phyloP scores from a whole-genome alignment of 2,113 vertebrate species.

The Synodontis membranacea region DNA sequence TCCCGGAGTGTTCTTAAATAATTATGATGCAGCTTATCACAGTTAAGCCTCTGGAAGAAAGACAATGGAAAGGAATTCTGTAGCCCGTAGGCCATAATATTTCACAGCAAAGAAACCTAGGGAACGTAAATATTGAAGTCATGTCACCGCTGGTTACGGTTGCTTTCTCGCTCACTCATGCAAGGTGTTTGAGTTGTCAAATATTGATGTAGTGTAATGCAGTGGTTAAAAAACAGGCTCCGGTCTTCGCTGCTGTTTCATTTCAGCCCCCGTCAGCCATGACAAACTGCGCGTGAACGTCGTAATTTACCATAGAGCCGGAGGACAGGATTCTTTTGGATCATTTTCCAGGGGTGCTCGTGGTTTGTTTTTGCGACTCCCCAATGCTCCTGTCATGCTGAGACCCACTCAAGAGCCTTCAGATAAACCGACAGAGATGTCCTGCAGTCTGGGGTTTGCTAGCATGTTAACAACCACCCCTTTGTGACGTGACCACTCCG shows the following conservation, averaged over 20 bases:
- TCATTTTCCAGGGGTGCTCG: constrained; percentile 27
- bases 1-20: constrained; percentile 54
- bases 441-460: constrained; percentile 61
- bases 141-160: background rate
- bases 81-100: constrained; percentile 42
- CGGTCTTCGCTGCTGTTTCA: background rate
- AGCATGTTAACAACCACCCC: constrained; percentile 60
- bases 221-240: background rate
- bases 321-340: constrained; percentile 36
- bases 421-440: constrained; percentile 49
- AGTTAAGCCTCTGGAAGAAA: constrained; percentile 38
- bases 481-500: background rate
- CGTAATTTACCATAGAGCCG: background rate
- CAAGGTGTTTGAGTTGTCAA: background rate
- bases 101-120: constrained; percentile 47
- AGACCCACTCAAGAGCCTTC: constrained; percentile 51
- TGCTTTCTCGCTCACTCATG: background rate
- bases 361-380: constrained; percentile 15
- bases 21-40: constrained; percentile 19
- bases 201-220: background rate
- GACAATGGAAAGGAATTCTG: constrained; percentile 46
- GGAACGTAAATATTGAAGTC: background rate
- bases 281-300: constrained; percentile 16
- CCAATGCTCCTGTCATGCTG: constrained; percentile 35
- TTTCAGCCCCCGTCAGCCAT: background rate